Evolutionary conservation across 92 coral and sea anemone species (phyloP), one percentile per base, ranked within the genome.

Genomic region (Paragorgia papillata): DNA sequence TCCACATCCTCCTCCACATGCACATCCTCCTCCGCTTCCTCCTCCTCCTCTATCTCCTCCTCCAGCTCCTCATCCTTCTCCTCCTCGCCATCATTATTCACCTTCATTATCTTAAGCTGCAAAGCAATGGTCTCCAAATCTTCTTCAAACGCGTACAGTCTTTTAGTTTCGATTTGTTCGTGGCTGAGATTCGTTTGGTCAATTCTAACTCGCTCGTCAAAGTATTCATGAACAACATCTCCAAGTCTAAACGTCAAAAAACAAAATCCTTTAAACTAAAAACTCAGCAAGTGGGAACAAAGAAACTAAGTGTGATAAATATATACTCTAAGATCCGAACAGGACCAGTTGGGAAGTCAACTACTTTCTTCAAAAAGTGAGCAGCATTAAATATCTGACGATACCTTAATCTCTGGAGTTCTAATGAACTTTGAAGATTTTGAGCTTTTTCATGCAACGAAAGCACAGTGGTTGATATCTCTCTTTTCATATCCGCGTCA

Each of bases 361-460:
- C n/a, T n/a, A n/a, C n/a, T n/a, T n/a, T n/a, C n/a, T n/a, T n/a
- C n/a, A n/a, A n/a, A n/a, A n/a, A n/a, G n/a, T n/a, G n/a, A 7
- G 53, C 15, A 46, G n/a, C n/a, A 2, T 7, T 46, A 46, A 46
- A 46, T 7, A 7, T 7, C n/a, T 6, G 7, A 7, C 53, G 17
- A 6, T 25, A 71, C 78, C 78, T 71, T 20, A 71, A 33, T 54
- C 15, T 71, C 33, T 71, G 78, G 20, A 71, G 78, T 32, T 53
- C 48, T 24, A 71, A 7, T 9, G 41, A 8, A 55, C 62, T 53
- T 33, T 32, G 27, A 17, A 71, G 57, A 55, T 12, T 31, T 41
- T 71, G 46, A 19, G 54, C 54, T 32, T 13, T 71, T 27, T 71
- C 78, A 25, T 71, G 78, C 0, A 71, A 41, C 1, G 78, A 71